Percentiles rank a stretch among this genome's conserved stretches.
Evolutionary conservation across 2,888 invertebrate species (phyloP).

Genomic region (Cryptus viduatorius): DNA sequence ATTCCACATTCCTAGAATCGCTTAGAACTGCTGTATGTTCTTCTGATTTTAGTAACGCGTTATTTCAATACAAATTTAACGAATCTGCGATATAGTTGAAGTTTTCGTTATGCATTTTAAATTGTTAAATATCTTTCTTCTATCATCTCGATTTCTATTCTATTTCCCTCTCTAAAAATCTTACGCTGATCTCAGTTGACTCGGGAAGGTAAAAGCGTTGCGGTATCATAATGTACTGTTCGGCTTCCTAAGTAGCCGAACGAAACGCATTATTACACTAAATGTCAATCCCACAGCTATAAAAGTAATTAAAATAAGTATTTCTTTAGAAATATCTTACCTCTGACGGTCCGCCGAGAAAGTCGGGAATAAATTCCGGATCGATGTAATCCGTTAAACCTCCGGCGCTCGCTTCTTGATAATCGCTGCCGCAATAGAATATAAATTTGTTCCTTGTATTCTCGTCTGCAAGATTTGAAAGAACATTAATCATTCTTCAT

Average conservation of each 20-base stretch:
- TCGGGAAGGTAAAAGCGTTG: slow-evolving; percentile 84
- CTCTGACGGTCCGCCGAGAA: slow-evolving; percentile 95
- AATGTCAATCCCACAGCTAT: slow-evolving; percentile 39
- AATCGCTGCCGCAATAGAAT: slow-evolving; percentile 96
- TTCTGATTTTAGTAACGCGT: too few relatives aligned
- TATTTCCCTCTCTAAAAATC: slow-evolving; percentile 70
- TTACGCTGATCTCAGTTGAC: slow-evolving; percentile 80
- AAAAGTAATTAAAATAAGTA: slow-evolving; percentile 12
- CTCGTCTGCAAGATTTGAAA: slow-evolving; percentile 88
- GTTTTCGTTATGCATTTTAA: neutral
- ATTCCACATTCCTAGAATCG: neutral
- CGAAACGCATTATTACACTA: slow-evolving; percentile 68
- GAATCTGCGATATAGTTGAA: neutral
- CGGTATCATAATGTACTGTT: slow-evolving; percentile 82
- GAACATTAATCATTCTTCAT: neutral
- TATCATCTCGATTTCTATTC: slow-evolving; percentile 48
- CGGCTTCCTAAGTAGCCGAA: slow-evolving; percentile 80
- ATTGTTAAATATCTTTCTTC: slow-evolving; percentile 30
- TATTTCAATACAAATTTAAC: neutral
- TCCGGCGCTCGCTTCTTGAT: slow-evolving; percentile 90
- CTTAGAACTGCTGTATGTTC: too few relatives aligned
- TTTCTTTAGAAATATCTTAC: neutral
- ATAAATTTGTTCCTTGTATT: slow-evolving; percentile 96
- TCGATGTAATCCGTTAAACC: slow-evolving; percentile 95
- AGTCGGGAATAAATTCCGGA: slow-evolving; percentile 94